Evolutionary conservation across 2,113 vertebrate species (phyloP), one percentile per base, ranked within the genome.

Genomic region (Crotalus helleri): DNA sequence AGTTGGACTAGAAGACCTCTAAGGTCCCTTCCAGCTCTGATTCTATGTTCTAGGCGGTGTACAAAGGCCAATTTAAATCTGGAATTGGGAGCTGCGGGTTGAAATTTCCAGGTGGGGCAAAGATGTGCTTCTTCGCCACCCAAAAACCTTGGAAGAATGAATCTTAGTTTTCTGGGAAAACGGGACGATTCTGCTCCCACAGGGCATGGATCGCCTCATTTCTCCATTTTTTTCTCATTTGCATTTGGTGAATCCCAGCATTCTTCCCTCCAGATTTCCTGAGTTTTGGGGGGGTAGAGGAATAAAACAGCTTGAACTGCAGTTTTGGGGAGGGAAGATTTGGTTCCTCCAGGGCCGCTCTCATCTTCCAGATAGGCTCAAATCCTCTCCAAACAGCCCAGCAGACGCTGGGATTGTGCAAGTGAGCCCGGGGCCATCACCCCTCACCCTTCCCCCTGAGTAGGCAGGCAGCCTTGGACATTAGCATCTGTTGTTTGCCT

Each of bases 401-500:
- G 69, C 55, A 89, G 90, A 93, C 90, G 5, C n/a, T 8, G 13
- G 0, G 23, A 57, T 94, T 94, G 93, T 90, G 93, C 69, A 94
- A 94, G 69, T 15, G 15, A 33, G 44, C 49, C 90, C 23, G 0
- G 93, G 57, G 44, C 90, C 54, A 5, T 89, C 64, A 19, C 90
- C 81, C 29, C 59, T 53, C 23, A 26, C 81, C 51, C 58, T 26
- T 33, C 90, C 64, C 81, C 17, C 81, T 49, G 53, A 10, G 64
- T 33, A 59, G 55, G n/a, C 90, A 92, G 91, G n/a, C 90, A 92
- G 91, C 93, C 93, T 94, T 94, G 93, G 93, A 94, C 91, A 90
- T 94, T 92, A 59, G 91, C 26, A 90, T 49, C 88, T 49, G 57
- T 46, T 94, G 91, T 93, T 90, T 92, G 88, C 69, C 3, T 29